A percentile compares a stretch with the other conserved stretches of the same genome.
Conservation (phyloP, 2,888 invertebrate species). For the Chrysotoxum bicinctum region DNA sequence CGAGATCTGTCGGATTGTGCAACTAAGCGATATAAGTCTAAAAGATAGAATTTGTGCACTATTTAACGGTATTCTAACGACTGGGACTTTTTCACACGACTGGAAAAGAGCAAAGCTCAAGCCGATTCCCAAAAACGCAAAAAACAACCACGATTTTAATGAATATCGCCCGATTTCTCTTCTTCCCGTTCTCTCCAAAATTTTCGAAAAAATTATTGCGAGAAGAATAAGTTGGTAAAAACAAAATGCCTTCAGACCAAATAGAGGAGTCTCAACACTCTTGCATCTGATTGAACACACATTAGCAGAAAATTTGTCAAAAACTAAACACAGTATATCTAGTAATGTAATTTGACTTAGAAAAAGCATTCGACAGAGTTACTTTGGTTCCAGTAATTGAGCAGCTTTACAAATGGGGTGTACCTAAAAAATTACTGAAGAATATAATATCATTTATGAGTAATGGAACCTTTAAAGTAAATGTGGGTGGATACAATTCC, state of each 20-base stretch:
- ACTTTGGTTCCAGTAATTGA: neutral
- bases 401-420: neutral
- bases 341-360: no score
- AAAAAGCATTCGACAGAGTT: neutral
- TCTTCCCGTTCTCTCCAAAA: conserved; percentile 8
- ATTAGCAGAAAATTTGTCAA: neutral
- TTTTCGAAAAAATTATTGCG: conserved; percentile 1
- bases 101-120: neutral
- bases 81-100: no score
- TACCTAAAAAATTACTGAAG: no score
- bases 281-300: neutral
- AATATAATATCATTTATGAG: no score
- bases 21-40: no score
- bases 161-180: neutral
- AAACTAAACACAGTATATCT: neutral
- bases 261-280: neutral
- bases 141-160: no score
- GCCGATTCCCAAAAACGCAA: neutral
- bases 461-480: no score
- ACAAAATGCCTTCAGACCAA: neutral
- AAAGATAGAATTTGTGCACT: no score
- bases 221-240: neutral
- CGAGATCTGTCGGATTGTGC: no score
- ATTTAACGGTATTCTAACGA: no score
- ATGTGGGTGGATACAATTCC: no score